Percentiles rank a stretch among this genome's conserved stretches.
Conservation (phyloP, 2,113 vertebrate genomes). For the Aepyceros melampus region DNA sequence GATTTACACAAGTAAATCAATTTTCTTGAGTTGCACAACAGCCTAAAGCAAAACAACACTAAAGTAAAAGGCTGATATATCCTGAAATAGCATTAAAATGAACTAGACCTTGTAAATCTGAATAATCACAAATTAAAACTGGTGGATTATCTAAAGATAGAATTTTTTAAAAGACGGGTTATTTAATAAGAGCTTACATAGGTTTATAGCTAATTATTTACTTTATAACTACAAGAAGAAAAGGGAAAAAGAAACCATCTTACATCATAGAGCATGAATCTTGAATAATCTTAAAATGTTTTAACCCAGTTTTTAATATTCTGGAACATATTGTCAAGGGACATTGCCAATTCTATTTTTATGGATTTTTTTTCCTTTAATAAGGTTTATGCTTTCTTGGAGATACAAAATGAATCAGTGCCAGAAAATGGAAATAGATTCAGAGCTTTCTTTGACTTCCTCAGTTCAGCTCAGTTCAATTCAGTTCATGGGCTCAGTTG, state of each 20-base stretch:
- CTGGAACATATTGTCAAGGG: not conserved
- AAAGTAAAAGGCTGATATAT: not conserved
- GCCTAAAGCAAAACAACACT: not conserved
- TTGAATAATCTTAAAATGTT: not conserved
- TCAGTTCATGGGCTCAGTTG: too few relatives aligned
- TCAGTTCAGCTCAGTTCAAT: too few relatives aligned
- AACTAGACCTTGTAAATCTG: not conserved
- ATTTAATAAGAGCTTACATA: not conserved
- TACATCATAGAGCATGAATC: not conserved
- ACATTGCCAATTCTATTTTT: not conserved
- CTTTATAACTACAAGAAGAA: not conserved
- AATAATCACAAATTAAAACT: not conserved
- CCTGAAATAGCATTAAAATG: not conserved
- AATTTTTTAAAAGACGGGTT: not conserved
- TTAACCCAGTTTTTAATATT: not conserved
- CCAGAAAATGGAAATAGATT: not conserved
- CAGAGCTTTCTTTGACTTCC: not conserved
- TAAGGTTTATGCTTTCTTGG: not conserved
- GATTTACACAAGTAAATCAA: conserved; percentile 10
- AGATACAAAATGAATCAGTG: not conserved
- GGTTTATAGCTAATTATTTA: not conserved
- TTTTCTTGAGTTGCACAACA: not conserved
- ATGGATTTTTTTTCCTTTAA: not conserved
- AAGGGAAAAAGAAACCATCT: not conserved
- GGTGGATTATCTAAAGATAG: not conserved